Base-by-base conservation (phyloP, 1,140 invertebrate genomes). In the Drosophila watanabei region DNA sequence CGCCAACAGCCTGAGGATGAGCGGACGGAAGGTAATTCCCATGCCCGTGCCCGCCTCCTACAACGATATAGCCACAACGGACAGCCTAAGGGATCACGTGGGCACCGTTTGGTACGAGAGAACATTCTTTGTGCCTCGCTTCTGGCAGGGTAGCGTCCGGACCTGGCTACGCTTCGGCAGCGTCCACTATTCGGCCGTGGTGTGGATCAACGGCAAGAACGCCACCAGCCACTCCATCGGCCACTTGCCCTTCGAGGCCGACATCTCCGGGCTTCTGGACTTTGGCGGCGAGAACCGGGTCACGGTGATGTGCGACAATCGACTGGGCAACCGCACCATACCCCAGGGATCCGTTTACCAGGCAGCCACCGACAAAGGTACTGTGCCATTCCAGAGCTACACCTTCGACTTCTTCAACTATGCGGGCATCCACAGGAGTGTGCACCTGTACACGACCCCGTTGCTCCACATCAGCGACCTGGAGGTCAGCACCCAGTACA, bases 391-490 rank as follows among this genome's bases (percentile, higher is more conserved):
- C n/a, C 97, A 98, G 89, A 94, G 95, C 10, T 97, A 98, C 69
- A 96, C 96, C n/a, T 99, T 99, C 93, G 99, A 99, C 92, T 99
- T 99, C 93, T 99, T 99, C 93, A 99, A 99, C 93, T 99, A 99
- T 93, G 98, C 98, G 7, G 98, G 98, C 2, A 99, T 99, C 61
- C 97, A 99, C 93, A 95, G 98, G 48, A 95, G 97, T 32, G 98
- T 99, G 18, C 95, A 96, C 77, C 87, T 99, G 1, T 98, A 98
- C 91, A 97, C 97, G 1, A 98, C 97, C 13, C 98, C 98, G 3
- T 93, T 94, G 48, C 93, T 95, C 5, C 97, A 96, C 84, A 96
- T 99, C 24, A 95, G 97, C 79, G 98, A 99, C 89, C 95, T 99
- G 20, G 95, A 95, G 11, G 94, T 98, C 16, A 95, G 94, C 51